phyloP scores from a whole-genome alignment of 2,888 invertebrate species.

The Erebia epiphron region DNA sequence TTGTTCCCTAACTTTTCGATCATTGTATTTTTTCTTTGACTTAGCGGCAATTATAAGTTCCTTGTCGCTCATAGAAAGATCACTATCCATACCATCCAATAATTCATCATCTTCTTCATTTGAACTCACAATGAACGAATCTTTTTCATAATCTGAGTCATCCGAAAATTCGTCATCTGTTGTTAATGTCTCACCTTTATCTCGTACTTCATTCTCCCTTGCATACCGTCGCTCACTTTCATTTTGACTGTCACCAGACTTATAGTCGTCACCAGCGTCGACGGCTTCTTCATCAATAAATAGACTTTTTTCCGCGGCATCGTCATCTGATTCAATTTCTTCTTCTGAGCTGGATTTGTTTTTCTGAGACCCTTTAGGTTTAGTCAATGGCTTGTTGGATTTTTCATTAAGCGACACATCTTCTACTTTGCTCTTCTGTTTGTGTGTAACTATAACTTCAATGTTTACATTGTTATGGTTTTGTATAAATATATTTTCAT shows the following conservation, averaged over 20 bases:
- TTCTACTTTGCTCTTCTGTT: conserved; percentile 9
- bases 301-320: conserved; percentile 47
- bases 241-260: conserved; percentile 77
- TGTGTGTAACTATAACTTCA: conserved; percentile 18
- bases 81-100: conserved; percentile 72
- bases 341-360: conserved; percentile 14
- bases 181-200: conserved; percentile 78
- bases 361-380: conserved; percentile 13
- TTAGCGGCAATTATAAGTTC: conserved; percentile 70
- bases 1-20: conserved; percentile 69
- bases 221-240: conserved; percentile 76
- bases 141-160: conserved; percentile 76
- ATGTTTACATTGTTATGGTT: conserved; percentile 36
- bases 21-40: conserved; percentile 72
- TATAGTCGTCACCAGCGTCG: conserved; percentile 69
- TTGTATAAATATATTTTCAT: conserved; percentile 24
- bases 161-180: conserved; percentile 71
- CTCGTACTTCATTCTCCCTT: conserved; percentile 73
- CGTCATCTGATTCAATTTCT: conserved; percentile 40
- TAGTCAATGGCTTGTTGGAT: neutral
- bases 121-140: conserved; percentile 81
- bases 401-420: conserved; percentile 1
- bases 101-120: conserved; percentile 72
- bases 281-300: conserved; percentile 66
- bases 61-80: conserved; percentile 70